Evolutionary conservation across 2,888 invertebrate species (phyloP), one percentile per base, ranked within the genome.

Genomic region (Incurvaria masculella): DNA sequence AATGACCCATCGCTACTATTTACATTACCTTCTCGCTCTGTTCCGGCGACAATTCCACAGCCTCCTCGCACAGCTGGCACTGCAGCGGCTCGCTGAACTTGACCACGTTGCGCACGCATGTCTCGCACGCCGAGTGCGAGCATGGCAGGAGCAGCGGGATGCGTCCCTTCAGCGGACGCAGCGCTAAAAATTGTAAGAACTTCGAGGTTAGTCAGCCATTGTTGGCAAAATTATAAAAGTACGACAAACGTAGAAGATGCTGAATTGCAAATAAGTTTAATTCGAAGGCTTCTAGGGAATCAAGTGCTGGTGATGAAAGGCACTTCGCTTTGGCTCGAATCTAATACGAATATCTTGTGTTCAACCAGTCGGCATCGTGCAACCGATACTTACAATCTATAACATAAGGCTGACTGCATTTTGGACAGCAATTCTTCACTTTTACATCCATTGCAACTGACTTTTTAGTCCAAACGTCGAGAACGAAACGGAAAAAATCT

Each of bases 101-200:
- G 1, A 66, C 51, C 20, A 68, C 61, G 50, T 64, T 68, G 33
- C 60, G 66, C 14, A 84, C 61, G 60, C 89, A 90, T 44, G 69
- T 78, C 54, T 85, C 84, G 57, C 90, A 90, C 57, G 84, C 72
- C 2, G 83, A 74, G 62, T 90, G 90, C 1, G 84, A 84, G 59
- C 90, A 90, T 51, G 73, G 58, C 49, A 89, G 62, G 38, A 87
- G 65, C 20, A 88, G 65, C 0, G 89, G 89, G 33, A 74, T 55
- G 50, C 72, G 73, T 4, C 56, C 55, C 55, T 65, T 64, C 26
- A 55, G 38, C 21, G 61, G 56, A 2, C 63, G 49, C 4, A 51
- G 4, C 42, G 45, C 51, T 55, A 45, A n/a, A 51, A 49, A 23
- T 6, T 23, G 23, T 10, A 23, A 14, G 27, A 39, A 6, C 17